phyloP scores from a whole-genome alignment of 2,797 vertebrate genomes.

The Columba guinea region DNA sequence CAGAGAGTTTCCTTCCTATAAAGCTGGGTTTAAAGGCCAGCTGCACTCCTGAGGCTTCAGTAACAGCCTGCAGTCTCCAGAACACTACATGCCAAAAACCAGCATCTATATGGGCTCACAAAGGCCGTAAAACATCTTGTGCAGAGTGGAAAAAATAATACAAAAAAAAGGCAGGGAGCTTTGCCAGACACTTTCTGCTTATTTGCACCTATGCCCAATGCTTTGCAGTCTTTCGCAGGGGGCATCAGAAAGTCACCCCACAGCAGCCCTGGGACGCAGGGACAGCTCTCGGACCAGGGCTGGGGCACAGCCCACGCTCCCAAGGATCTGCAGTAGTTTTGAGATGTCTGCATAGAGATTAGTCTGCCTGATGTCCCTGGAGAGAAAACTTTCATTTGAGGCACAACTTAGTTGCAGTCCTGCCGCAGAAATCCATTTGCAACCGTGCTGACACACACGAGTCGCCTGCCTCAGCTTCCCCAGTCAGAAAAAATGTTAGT shows the following conservation, averaged over 20 bases:
- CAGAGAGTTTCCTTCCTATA: slow-evolving; percentile 66
- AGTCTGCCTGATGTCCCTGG: neutral
- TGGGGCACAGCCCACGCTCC: neutral
- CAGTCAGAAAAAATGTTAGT: neutral
- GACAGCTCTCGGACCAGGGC: neutral
- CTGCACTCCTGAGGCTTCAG: slow-evolving; percentile 72
- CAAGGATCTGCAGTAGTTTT: neutral
- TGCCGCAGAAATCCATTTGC: neutral
- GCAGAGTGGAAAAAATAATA: neutral
- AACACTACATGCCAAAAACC: slow-evolving; percentile 73
- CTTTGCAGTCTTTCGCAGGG: slow-evolving; percentile 27
- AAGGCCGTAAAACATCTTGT: slow-evolving; percentile 79
- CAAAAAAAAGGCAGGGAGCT: slow-evolving; percentile 52
- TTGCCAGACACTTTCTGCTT: slow-evolving; percentile 74
- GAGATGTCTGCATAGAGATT: neutral
- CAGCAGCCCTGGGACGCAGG: neutral
- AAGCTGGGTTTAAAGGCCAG: slow-evolving; percentile 74
- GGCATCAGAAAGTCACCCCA: slow-evolving; percentile 7
- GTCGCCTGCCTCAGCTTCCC: neutral
- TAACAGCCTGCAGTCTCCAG: slow-evolving; percentile 71
- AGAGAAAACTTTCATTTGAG: neutral
- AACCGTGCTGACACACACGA: neutral
- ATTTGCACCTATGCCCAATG: slow-evolving; percentile 66
- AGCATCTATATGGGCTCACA: slow-evolving; percentile 72
- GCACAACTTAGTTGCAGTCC: neutral